A percentile compares a stretch with the other conserved stretches of the same genome.
Evolutionary conservation across 37 sponge, comb jelly and placozoan genomes (phyloP).

Genomic region (Diacarnus erythraeanus): DNA sequence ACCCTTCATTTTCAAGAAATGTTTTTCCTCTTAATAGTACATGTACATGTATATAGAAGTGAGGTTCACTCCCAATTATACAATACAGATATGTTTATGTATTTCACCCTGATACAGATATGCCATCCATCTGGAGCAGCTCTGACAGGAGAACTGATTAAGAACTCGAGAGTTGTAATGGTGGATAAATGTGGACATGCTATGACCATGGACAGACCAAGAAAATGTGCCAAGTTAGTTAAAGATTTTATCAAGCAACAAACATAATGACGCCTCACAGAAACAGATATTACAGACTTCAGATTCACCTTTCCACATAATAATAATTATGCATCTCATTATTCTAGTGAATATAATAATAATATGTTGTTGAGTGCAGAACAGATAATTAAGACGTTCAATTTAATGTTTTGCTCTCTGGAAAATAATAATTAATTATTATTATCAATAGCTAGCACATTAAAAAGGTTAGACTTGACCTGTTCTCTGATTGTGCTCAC

Average conservation of each 20-base stretch:
- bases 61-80: no score
- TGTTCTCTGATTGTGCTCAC: background rate
- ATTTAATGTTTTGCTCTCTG: no score
- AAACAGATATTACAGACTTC: background rate
- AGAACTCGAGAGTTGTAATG: slow-evolving; percentile 37
- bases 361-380: no score
- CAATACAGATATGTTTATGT: no score
- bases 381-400: background rate
- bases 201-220: slow-evolving; percentile 62
- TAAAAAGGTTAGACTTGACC: background rate
- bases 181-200: slow-evolving; percentile 77
- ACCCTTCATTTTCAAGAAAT: no score
- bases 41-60: no score
- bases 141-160: slow-evolving; percentile 37
- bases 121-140: slow-evolving; percentile 69
- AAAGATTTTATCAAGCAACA: slow-evolving; percentile 43
- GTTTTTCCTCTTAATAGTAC: no score
- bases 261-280: background rate
- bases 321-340: no score
- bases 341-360: no score
- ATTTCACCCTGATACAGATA: no score
- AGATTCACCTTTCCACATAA: background rate
- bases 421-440: background rate
- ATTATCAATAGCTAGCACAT: background rate
- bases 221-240: slow-evolving; percentile 57